A percentile compares a stretch with the other conserved stretches of the same genome.
phyloP scores from a whole-genome alignment of 2,113 vertebrate genomes.

The Rissa tridactyla region DNA sequence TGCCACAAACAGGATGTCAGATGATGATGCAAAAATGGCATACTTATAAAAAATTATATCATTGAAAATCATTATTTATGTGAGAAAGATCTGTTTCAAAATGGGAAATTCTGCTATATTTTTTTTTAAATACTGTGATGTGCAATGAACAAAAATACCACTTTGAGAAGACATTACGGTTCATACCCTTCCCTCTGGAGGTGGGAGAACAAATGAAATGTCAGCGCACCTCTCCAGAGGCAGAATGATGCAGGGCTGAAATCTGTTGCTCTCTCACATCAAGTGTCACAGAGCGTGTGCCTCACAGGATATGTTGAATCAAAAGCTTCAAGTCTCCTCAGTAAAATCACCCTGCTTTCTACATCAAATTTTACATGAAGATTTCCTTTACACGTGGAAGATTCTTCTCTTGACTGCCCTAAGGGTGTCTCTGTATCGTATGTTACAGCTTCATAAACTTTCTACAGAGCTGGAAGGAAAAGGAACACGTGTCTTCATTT shows the following conservation, averaged over 20 bases:
- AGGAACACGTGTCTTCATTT: rapidly evolving
- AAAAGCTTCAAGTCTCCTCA: not conserved
- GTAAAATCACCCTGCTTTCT: not conserved
- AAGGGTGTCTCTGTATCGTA: not conserved
- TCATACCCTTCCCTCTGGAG: rapidly evolving
- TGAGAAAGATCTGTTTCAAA: not conserved
- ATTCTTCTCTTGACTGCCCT: not conserved
- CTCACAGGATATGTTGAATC: not conserved
- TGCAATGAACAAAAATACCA: not conserved
- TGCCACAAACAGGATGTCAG: not conserved
- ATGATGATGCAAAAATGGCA: not conserved
- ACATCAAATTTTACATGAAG: not conserved
- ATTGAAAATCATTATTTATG: not conserved
- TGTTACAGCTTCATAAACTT: not conserved
- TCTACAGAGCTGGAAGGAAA: not conserved
- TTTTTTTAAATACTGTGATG: not conserved
- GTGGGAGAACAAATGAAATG: not conserved
- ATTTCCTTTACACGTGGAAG: not conserved
- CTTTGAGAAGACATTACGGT: not conserved
- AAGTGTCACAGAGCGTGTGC: not conserved
- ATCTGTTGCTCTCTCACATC: not conserved
- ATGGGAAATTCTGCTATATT: not conserved
- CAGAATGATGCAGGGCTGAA: not conserved
- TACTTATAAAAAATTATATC: not conserved
- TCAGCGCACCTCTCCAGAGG: not conserved